Conservation (phyloP, 1,140 invertebrate species). For the Euwallacea similis region DNA sequence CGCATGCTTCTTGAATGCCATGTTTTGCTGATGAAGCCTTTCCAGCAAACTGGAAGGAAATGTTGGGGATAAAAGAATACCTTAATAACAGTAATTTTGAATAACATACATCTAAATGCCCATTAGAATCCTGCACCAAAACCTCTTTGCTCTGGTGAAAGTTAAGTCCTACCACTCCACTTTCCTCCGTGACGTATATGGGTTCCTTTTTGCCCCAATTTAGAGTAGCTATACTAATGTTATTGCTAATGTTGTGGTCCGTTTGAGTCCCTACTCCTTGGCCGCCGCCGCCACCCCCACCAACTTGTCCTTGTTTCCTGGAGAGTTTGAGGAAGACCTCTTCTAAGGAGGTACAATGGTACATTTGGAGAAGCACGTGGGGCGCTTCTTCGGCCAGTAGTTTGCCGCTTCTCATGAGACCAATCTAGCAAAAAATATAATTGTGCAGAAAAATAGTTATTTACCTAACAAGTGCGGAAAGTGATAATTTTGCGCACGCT, state of each 20-base stretch:
- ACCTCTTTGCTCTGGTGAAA: conserved; percentile 89
- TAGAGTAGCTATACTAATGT: conserved; percentile 76
- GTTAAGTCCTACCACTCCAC: conserved; percentile 80
- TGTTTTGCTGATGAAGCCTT: conserved; percentile 42
- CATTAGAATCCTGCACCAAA: conserved; percentile 76
- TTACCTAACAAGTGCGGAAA: too few relatives aligned
- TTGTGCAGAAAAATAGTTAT: too few relatives aligned
- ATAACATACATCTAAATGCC: conserved; percentile 53
- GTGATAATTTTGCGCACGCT: too few relatives aligned
- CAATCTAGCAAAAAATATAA: conserved; percentile 67
- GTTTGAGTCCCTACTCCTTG: conserved; percentile 40
- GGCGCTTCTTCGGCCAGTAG: conserved; percentile 92
- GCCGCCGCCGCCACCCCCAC: conserved; percentile 20
- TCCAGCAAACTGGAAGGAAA: conserved; percentile 32
- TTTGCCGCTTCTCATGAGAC: conserved; percentile 89
- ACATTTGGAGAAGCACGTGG: conserved; percentile 77
- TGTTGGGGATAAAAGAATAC: not conserved
- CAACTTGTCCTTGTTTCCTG: conserved; percentile 56
- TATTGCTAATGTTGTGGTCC: conserved; percentile 73
- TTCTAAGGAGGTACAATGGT: conserved; percentile 82
- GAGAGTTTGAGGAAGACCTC: conserved; percentile 94
- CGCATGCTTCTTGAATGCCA: conserved; percentile 43
- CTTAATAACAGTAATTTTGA: not conserved
- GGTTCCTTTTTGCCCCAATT: conserved; percentile 80
- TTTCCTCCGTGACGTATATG: conserved; percentile 80